Percentiles rank a stretch among this genome's conserved stretches.
phyloP scores from a whole-genome alignment of 2,888 invertebrate genomes.

The Lochmaea capreae region DNA sequence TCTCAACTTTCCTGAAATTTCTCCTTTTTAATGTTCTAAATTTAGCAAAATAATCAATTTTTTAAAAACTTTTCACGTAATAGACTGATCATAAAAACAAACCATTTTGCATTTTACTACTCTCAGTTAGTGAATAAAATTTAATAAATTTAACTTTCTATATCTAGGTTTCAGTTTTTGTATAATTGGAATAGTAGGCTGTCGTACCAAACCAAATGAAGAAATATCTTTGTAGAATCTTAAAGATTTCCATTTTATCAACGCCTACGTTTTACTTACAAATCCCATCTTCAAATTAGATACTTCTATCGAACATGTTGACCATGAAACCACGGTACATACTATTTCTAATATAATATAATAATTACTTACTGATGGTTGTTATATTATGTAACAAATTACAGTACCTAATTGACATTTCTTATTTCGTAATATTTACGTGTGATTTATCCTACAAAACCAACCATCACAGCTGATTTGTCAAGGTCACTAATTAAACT shows the following conservation, averaged over 20 bases:
- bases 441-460: constrained; percentile 29
- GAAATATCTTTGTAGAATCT: not conserved
- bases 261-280: not conserved
- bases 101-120: too few relatives aligned
- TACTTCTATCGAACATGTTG: constrained; percentile 1
- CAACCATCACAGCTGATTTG: constrained; percentile 26
- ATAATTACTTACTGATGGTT: constrained; percentile 17
- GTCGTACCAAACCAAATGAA: constrained; percentile 1
- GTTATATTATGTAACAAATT: constrained; percentile 7
- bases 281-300: not conserved
- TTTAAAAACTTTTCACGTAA: too few relatives aligned
- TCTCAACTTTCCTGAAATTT: too few relatives aligned
- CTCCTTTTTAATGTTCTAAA: too few relatives aligned
- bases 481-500: constrained; percentile 30
- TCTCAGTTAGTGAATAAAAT: too few relatives aligned
- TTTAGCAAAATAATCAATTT: too few relatives aligned
- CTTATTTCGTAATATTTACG: constrained; percentile 31
- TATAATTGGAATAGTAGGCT: not conserved
- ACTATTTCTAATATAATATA: constrained; percentile 5
- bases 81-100: too few relatives aligned
- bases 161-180: too few relatives aligned
- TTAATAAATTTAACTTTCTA: too few relatives aligned
- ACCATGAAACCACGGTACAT: constrained; percentile 11
- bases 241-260: not conserved
- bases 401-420: constrained; percentile 13